These are phyloP conservation scores for Aldrovandia affinis DNA, from an alignment of 2,797 vertebrate genomes.

Conservation along the genomic window DNA sequence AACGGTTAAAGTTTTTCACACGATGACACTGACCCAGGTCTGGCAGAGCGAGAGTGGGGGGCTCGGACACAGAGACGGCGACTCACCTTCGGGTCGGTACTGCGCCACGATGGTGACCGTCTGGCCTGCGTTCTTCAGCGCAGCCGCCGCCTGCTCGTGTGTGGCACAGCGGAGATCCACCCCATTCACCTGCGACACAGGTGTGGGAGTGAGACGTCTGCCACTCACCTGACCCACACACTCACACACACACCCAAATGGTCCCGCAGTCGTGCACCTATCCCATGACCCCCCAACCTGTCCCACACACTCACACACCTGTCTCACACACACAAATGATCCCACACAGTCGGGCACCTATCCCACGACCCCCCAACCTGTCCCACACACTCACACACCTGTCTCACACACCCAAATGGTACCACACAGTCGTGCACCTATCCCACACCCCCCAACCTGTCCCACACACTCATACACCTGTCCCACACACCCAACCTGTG, in stretches of 20 bases:
- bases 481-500: too few relatives aligned
- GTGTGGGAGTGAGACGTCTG: not conserved
- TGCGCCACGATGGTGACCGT: constrained; percentile 93
- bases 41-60: too few relatives aligned
- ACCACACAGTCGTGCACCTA: too few relatives aligned
- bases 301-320: not conserved
- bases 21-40: too few relatives aligned
- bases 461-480: not conserved
- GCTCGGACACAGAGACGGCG: not conserved
- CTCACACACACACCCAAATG: not conserved
- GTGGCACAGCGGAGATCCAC: constrained; percentile 91
- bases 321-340: not conserved
- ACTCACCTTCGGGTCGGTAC: constrained; percentile 93
- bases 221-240: not conserved
- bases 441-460: not conserved
- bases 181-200: constrained; percentile 85
- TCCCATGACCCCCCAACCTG: too few relatives aligned
- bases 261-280: too few relatives aligned
- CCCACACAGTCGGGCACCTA: not conserved
- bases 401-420: not conserved
- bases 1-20: too few relatives aligned
- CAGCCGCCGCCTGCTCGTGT: constrained; percentile 91
- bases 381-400: not conserved
- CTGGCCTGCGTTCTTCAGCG: constrained; percentile 95
- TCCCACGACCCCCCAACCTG: not conserved